Evolutionary conservation across 2,888 invertebrate species (phyloP).

Genomic region (Sepioteuthis lessoniana): DNA sequence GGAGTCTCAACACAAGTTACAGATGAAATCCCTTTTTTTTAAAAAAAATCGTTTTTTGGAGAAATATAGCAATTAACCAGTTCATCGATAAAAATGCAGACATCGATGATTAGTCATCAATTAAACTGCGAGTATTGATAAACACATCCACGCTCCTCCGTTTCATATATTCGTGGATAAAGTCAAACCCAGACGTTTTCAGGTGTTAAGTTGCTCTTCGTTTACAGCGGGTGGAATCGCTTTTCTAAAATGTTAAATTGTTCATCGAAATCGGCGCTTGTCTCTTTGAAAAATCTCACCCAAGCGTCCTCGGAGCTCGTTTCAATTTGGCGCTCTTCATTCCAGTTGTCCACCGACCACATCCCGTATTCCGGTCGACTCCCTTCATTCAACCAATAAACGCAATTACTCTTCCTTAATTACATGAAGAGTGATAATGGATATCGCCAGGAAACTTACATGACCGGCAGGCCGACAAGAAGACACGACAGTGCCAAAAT

Average conservation of each 20-base stretch:
- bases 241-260: slow-evolving; percentile 20
- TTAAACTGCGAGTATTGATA: too few species aligned
- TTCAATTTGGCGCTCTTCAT: background rate
- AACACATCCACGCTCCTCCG: too few species aligned
- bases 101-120: too few species aligned
- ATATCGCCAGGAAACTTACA: slow-evolving; percentile 23
- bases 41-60: too few species aligned
- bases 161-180: too few species aligned
- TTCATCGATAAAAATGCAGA: too few species aligned
- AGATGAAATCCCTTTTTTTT: too few species aligned
- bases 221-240: background rate
- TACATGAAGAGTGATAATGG: slow-evolving; percentile 33
- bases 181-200: background rate
- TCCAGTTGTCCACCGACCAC: background rate
- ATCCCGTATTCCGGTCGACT: background rate
- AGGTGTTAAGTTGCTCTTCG: background rate
- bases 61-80: too few species aligned
- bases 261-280: background rate
- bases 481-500: slow-evolving; percentile 23
- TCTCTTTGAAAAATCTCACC: background rate
- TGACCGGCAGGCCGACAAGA: slow-evolving; percentile 33
- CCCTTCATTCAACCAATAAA: background rate
- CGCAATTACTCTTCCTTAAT: slow-evolving; percentile 14
- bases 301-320: background rate
- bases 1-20: too few species aligned